These are phyloP conservation scores for Drosophila peninsularis DNA, from an alignment of 2,888 invertebrate genomes.

Conservation along the genomic window DNA sequence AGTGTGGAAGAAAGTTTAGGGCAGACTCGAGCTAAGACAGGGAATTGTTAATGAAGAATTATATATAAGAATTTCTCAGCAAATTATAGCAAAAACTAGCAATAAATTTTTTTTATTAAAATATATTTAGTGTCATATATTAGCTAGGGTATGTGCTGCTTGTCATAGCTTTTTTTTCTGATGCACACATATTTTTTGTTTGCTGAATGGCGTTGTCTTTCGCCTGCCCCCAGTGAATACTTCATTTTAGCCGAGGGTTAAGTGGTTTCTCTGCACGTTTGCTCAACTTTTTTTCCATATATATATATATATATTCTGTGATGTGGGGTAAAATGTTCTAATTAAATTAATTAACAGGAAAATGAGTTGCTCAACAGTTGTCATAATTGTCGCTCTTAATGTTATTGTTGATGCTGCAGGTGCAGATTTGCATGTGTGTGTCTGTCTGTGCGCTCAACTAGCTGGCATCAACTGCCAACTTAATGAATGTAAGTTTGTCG, in stretches of 20 bases:
- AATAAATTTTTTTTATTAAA: not conserved
- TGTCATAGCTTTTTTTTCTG: not conserved
- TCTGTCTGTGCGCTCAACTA: slow-evolving; percentile 10
- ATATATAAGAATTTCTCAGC: too few relatives aligned
- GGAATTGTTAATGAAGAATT: not conserved
- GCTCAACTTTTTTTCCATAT: not conserved
- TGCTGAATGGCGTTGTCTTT: not conserved
- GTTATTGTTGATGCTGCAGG: slow-evolving; percentile 41
- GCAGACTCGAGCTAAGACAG: not conserved
- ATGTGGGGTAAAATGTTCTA: slow-evolving; percentile 49
- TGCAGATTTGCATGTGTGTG: slow-evolving; percentile 45
- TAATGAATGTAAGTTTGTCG: slow-evolving; percentile 14
- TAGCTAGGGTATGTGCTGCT: not conserved
- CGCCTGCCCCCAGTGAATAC: not conserved
- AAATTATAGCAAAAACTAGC: not conserved
- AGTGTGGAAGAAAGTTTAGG: too few relatives aligned
- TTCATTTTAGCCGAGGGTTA: slow-evolving; percentile 29
- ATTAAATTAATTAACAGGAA: slow-evolving; percentile 80
- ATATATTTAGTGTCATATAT: not conserved
- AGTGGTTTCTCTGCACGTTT: slow-evolving; percentile 36
- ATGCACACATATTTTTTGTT: not conserved
- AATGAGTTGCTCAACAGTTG: slow-evolving; percentile 71
- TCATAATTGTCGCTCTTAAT: slow-evolving; percentile 30
- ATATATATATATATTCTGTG: slow-evolving; percentile 18
- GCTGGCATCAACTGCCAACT: slow-evolving; percentile 19